These are phyloP conservation scores for Aplocera efformata DNA, from an alignment of 2,888 invertebrate species.

Conservation along the genomic window DNA sequence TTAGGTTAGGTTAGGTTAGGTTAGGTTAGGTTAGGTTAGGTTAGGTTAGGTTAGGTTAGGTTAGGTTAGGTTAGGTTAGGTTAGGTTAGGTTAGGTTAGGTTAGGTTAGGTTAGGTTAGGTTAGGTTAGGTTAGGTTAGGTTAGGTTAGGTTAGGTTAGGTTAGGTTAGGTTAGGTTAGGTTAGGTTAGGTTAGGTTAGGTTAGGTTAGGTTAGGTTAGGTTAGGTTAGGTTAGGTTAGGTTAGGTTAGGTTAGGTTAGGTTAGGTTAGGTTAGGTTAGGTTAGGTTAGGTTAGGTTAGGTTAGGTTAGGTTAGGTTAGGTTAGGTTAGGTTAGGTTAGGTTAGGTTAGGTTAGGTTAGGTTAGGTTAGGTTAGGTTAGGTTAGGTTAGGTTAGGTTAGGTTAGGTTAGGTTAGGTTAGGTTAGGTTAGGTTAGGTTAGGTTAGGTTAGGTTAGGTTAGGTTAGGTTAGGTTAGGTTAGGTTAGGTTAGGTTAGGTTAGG, in stretches of 20 bases:
- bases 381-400: constrained; percentile 28
- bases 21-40: constrained; percentile 19
- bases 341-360: constrained; percentile 27
- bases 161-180: constrained; percentile 12
- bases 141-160: constrained; percentile 2
- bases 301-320: constrained; percentile 24
- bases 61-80: no score
- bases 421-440: constrained; percentile 22
- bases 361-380: constrained; percentile 28
- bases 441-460: constrained; percentile 17
- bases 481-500: constrained; percentile 20
- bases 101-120: constrained; percentile 7
- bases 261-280: constrained; percentile 20
- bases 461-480: constrained; percentile 18
- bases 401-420: constrained; percentile 23
- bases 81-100: background rate
- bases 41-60: constrained; percentile 12
- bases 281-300: constrained; percentile 16
- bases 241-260: constrained; percentile 14
- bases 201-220: constrained; percentile 14
- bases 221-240: constrained; percentile 11
- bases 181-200: constrained; percentile 17
- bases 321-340: constrained; percentile 14
- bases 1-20: constrained; percentile 2
- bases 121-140: constrained; percentile 6